Evolutionary conservation across 2,113 vertebrate genomes (phyloP), one percentile per base, ranked within the genome.

Genomic region (Ursus arctos): DNA sequence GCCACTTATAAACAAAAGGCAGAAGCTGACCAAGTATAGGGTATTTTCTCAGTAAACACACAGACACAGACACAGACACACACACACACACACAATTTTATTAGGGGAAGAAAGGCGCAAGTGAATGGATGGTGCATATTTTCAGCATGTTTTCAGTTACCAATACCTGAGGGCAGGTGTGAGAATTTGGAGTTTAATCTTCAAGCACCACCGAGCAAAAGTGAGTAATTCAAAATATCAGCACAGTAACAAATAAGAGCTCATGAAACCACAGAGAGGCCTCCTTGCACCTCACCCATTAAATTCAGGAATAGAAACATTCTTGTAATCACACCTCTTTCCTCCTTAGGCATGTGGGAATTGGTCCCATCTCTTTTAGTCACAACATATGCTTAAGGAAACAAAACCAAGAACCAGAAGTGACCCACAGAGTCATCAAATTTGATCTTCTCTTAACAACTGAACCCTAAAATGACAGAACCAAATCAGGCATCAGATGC

Each of bases 161-260:
- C 31, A 77, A 31, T 43, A 92, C 19, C 13, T 51, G 43, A 83
- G 69, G 49, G 3, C 36, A 63, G 49, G 16, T 91, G 21, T 85
- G 26, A 91, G 15, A 36, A 96, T 77, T 94, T 71, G 57, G 22
- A 4, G 19, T 87, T 92, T 69, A 92, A 96, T 71, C 14, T 71
- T 47, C 33, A 88, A 89, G 59, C 33, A 40, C 33, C 77, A 61
- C 76, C 69, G 31, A 36, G 14, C 55, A 22, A 69, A 79, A 72
- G 16, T 53, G 33, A 77, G 26, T 74, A 76, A 92, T 36, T 83
- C 47, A 49, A 88, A 88, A 87, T 36, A 24, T 88, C 86, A 89
- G 18, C 40, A 18, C 2, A 53, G 63, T 36, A 33, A 47, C 55
- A 61, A 84, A 61, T 36, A 94, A 63, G 51, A 77, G 33, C 63